phyloP scores from a whole-genome alignment of 2,888 invertebrate genomes.

The Philaethria dido region DNA sequence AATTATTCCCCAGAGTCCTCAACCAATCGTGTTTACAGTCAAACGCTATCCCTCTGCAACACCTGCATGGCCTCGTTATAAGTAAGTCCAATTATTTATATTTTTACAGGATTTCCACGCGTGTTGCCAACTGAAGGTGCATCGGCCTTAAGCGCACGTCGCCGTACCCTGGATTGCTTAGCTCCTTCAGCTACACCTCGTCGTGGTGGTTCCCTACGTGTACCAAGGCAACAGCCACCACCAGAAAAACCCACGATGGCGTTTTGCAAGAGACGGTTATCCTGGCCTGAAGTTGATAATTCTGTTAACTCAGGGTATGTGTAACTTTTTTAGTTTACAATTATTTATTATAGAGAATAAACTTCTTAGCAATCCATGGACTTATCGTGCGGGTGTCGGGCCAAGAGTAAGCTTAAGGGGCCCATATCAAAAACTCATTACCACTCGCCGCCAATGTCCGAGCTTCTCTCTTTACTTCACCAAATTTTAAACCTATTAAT shows the following conservation, averaged over 20 bases:
- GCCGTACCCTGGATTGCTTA: constrained; percentile 87
- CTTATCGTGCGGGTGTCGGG: too few relatives aligned
- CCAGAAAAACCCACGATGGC: constrained; percentile 88
- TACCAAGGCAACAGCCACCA: constrained; percentile 82
- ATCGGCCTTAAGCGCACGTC: constrained; percentile 78
- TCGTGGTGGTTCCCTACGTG: constrained; percentile 84
- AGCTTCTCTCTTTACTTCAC: too few relatives aligned
- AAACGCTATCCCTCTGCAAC: too few relatives aligned
- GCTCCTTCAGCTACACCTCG: constrained; percentile 78
- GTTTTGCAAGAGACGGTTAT: constrained; percentile 90
- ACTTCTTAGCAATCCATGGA: too few relatives aligned
- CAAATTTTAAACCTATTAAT: too few relatives aligned
- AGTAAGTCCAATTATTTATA: neutral
- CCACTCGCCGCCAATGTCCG: too few relatives aligned
- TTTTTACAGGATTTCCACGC: constrained; percentile 86
- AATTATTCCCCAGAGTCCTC: too few relatives aligned
- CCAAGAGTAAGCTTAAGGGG: too few relatives aligned
- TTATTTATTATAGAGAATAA: too few relatives aligned
- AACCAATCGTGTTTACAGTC: too few relatives aligned
- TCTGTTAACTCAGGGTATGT: constrained; percentile 92
- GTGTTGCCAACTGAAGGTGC: constrained; percentile 89
- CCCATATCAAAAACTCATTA: too few relatives aligned
- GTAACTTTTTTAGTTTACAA: neutral
- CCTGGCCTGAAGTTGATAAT: constrained; percentile 94
- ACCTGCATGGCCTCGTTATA: neutral